A percentile compares a stretch with the other conserved stretches of the same genome.
Conservation (phyloP, 2,888 invertebrate species). For the Orgyia antiqua region DNA sequence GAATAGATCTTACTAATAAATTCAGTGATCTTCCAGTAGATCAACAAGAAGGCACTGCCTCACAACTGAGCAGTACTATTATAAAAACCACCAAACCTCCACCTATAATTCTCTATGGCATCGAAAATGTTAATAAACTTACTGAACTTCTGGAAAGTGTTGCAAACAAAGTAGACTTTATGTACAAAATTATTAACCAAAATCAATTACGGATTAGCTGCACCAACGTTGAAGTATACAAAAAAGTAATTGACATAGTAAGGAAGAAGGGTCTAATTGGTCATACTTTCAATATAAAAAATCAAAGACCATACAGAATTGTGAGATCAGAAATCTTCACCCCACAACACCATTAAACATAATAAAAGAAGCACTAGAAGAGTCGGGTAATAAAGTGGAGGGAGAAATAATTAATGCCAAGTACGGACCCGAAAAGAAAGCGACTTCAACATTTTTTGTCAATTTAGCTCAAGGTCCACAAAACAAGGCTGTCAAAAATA, state of each 20-base stretch:
- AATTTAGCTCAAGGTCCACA: neutral
- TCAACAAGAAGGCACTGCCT: neutral
- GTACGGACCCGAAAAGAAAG: neutral
- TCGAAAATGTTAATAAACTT: slow-evolving; percentile 3
- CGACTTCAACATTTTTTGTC: slow-evolving; percentile 2
- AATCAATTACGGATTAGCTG: slow-evolving; percentile 4
- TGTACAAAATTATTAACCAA: slow-evolving; percentile 5
- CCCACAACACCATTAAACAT: slow-evolving; percentile 1
- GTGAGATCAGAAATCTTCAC: slow-evolving; percentile 11
- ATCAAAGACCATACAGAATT: slow-evolving; percentile 4
- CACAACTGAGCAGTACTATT: neutral
- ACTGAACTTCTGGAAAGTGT: neutral
- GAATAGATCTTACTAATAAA: neutral
- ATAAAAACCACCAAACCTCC: neutral
- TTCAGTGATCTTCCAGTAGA: neutral
- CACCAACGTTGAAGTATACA: neutral
- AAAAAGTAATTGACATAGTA: neutral
- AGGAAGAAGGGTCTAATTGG: slow-evolving; percentile 8
- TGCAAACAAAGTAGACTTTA: neutral
- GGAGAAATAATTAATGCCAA: neutral
- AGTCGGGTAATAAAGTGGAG: neutral
- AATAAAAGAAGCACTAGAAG: slow-evolving; percentile 1
- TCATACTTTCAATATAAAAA: slow-evolving; percentile 10
- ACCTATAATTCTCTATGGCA: slow-evolving; percentile 3
- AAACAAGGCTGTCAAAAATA: neutral